Evolutionary conservation across 2,113 vertebrate species (phyloP), one percentile per base, ranked within the genome.

Genomic region (Takifugu flavidus): DNA sequence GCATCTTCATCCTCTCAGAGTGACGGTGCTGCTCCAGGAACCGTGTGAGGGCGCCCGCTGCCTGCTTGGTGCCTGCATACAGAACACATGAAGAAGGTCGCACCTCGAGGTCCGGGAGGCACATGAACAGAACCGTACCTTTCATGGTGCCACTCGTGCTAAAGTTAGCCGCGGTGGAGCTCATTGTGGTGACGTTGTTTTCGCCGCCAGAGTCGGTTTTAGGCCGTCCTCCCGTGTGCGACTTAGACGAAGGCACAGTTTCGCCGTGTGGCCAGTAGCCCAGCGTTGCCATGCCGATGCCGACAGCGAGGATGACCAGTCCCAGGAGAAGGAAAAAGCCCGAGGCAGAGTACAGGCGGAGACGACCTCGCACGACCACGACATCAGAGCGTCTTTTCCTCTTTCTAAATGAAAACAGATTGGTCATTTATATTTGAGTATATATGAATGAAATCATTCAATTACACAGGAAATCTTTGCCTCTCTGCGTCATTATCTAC

Each of bases 1-100:
- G 82, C 95, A 99, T 98, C 85, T 98, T 99, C 97, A 99, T 99
- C 80, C 94, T 94, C 73, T 98, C 92, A 0, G 97, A 98, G 82
- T 96, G 95, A 53, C 95, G 75, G 15, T 99, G 96, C 77, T 92
- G 94, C 46, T 95, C 94, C 53, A 99, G 92, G 87, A 99, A 99
- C 26, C 88, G 92, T 2, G 91, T 88, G 20, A 98, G 83, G 72
- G 89, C 59, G 0, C 96, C 91, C 0, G 84, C 83, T 0, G 64
- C 65, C 65, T 63, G 81, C 73, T 65, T 71, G 44, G 85, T 5
- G 29, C 57, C 87, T 89, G 44, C 25, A 42, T 25, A 25, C 46
- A 65, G 13, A 34, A n/a, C 20, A 53, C 26, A 42, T 2, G 3
- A 11, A 52, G 11, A 2, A 0, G 6, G 39, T 46, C 1, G 49